Evolutionary conservation across 2,797 vertebrate genomes (phyloP).

Genomic region (Spheniscus humboldti): DNA sequence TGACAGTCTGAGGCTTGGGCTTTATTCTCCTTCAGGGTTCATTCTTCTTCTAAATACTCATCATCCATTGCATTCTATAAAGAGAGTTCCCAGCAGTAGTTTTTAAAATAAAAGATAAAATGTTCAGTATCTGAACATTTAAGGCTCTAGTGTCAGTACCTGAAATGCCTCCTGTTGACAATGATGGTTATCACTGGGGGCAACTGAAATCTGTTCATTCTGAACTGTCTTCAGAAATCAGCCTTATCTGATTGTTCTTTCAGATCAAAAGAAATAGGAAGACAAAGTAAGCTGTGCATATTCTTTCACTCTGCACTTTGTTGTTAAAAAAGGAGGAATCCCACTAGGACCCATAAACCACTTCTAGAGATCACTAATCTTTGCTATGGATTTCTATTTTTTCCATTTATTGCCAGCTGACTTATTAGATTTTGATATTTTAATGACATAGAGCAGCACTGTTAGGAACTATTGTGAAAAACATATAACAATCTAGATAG

Average conservation of each 20-base stretch:
- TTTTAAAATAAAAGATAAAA: constrained; percentile 78
- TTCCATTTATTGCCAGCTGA: constrained; percentile 41
- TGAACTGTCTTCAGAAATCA: constrained; percentile 76
- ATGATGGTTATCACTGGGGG: constrained; percentile 70
- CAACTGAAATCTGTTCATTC: constrained; percentile 71
- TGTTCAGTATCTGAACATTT: constrained; percentile 68
- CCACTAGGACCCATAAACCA: constrained; percentile 73
- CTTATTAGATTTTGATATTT: constrained; percentile 51
- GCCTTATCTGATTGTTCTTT: constrained; percentile 78
- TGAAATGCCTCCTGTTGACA: constrained; percentile 77
- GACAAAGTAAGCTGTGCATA: constrained; percentile 74
- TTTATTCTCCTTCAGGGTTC: constrained; percentile 71
- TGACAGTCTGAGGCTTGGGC: constrained; percentile 56
- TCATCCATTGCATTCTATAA: constrained; percentile 66
- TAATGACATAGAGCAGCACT: constrained; percentile 14
- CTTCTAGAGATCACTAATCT: constrained; percentile 74
- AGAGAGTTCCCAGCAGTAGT: constrained; percentile 76
- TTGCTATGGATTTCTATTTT: constrained; percentile 60
- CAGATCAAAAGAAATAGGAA: constrained; percentile 75
- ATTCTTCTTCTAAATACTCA: constrained; percentile 75
- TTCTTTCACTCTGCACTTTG: constrained; percentile 74
- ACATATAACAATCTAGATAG: constrained; percentile 17
- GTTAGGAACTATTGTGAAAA: constrained; percentile 34
- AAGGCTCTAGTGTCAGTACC: constrained; percentile 72
- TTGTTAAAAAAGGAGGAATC: constrained; percentile 77